These are phyloP conservation scores for Sipha maydis DNA, from an alignment of 2,888 invertebrate species.

Conservation along the genomic window DNA sequence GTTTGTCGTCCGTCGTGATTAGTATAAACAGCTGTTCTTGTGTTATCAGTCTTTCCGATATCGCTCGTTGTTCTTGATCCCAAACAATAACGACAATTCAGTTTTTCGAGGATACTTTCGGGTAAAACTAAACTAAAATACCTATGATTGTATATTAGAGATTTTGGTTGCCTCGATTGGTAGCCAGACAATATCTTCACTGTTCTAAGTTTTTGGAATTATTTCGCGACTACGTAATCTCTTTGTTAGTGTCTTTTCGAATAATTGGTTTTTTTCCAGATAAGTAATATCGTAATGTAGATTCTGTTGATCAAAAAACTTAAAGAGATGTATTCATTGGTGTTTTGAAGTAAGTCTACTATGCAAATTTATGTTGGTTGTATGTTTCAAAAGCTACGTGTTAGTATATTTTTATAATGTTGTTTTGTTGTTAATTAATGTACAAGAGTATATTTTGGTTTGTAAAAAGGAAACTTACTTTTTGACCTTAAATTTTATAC, in stretches of 20 bases:
- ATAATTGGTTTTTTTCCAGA: too few species aligned
- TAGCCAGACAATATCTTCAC: too few species aligned
- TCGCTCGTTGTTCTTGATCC: neutral
- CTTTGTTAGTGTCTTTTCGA: too few species aligned
- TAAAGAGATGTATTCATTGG: neutral
- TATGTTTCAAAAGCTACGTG: neutral
- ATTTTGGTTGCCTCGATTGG: neutral
- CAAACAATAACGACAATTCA: neutral
- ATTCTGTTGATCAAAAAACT: too few species aligned
- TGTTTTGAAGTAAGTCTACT: neutral
- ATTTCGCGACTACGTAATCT: neutral
- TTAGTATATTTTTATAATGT: neutral
- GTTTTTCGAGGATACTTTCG: neutral
- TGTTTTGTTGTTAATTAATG: neutral
- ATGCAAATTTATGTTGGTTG: neutral
- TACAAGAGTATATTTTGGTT: neutral
- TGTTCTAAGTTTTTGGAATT: too few species aligned
- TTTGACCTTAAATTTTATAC: neutral
- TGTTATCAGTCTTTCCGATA: neutral
- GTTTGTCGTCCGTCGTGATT: neutral
- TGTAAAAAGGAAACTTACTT: neutral
- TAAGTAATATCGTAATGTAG: neutral
- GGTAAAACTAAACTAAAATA: too few species aligned
- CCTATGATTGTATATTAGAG: too few species aligned
- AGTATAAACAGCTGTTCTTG: neutral